Percentiles rank a stretch among this genome's conserved stretches.
These are phyloP conservation scores for Anthoptus insignis DNA, from an alignment of 2,888 invertebrate species.

Conservation along the genomic window DNA sequence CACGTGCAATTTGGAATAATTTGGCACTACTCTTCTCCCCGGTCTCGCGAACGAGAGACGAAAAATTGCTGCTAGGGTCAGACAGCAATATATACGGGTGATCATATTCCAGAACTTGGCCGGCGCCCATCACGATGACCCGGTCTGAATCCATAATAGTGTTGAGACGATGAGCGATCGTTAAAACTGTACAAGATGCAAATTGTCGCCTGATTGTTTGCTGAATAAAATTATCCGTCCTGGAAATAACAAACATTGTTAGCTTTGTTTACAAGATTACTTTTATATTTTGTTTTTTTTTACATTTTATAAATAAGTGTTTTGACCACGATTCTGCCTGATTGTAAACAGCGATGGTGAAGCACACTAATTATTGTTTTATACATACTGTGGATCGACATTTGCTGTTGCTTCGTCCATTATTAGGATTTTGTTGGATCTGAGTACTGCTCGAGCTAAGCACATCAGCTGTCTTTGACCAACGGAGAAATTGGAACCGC, in stretches of 20 bases:
- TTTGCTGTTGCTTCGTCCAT: slow-evolving; percentile 98
- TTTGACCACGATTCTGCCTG: too few species aligned
- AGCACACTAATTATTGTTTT: too few species aligned
- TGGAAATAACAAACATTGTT: slow-evolving; percentile 52
- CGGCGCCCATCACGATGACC: slow-evolving; percentile 89
- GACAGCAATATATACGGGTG: slow-evolving; percentile 87
- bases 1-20: slow-evolving; percentile 79
- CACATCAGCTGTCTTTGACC: slow-evolving; percentile 97
- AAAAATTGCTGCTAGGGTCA: slow-evolving; percentile 83
- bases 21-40: slow-evolving; percentile 84
- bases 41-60: slow-evolving; percentile 87
- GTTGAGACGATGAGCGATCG: slow-evolving; percentile 97
- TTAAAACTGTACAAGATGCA: slow-evolving; percentile 93
- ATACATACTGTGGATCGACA: slow-evolving; percentile 94
- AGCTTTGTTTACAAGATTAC: not conserved
- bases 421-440: slow-evolving; percentile 94
- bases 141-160: slow-evolving; percentile 97
- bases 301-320: too few species aligned
- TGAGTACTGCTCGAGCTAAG: slow-evolving; percentile 94
- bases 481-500: slow-evolving; percentile 94
- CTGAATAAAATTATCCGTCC: slow-evolving; percentile 94
- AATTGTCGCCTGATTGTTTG: slow-evolving; percentile 94
- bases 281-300: too few species aligned
- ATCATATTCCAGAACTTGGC: slow-evolving; percentile 88
- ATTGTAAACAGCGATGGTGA: too few species aligned